Percentiles rank a stretch among this genome's conserved stretches.
phyloP scores from a whole-genome alignment of 2,888 invertebrate species.

The Drosophila koepferae region DNA sequence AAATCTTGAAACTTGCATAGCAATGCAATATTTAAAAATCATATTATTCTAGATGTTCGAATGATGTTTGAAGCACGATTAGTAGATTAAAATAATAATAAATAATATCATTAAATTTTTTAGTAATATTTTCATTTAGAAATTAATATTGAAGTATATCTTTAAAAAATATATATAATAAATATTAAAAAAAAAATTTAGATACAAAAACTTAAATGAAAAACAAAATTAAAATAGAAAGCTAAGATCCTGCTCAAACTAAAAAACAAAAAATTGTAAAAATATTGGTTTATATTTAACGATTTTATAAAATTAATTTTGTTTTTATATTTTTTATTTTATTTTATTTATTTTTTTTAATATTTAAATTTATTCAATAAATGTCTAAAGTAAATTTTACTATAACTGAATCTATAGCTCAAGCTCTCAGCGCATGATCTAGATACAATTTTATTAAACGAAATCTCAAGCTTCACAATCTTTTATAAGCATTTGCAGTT shows the following conservation, averaged over 20 bases:
- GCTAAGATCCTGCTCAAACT: no score
- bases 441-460: neutral
- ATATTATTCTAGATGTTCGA: neutral
- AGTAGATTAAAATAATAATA: neutral
- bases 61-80: neutral
- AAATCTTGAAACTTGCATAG: neutral
- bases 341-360: no score
- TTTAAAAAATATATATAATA: neutral
- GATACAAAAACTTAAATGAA: no score
- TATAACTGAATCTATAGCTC: neutral
- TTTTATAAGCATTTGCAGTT: neutral
- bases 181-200: neutral
- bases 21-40: neutral
- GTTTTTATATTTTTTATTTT: neutral
- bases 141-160: neutral
- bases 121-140: neutral
- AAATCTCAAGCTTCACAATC: neutral
- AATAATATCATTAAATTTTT: neutral
- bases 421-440: neutral
- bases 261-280: no score
- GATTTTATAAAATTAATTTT: no score
- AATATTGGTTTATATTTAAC: no score
- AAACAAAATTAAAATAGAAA: neutral
- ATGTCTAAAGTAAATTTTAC: neutral
- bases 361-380: neutral